Evolutionary conservation across 1,140 invertebrate species (phyloP).

Genomic region (Carposina sasakii): DNA sequence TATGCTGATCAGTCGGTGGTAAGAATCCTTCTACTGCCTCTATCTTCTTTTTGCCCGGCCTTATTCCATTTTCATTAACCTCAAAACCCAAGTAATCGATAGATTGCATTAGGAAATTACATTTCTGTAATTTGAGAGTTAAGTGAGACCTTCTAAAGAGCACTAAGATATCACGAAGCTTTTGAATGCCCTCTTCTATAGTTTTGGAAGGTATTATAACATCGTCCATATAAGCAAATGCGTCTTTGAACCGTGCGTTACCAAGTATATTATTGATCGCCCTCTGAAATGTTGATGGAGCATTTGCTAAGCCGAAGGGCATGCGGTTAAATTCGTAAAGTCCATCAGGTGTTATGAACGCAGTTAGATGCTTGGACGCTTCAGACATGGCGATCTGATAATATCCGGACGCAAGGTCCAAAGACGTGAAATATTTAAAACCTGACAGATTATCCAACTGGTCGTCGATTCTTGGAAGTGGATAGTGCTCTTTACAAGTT

Average conservation of each 20-base stretch:
- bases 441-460: not conserved
- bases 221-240: constrained; percentile 24
- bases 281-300: not conserved
- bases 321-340: constrained; percentile 3
- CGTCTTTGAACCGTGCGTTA: not conserved
- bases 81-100: constrained; percentile 24
- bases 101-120: constrained; percentile 16
- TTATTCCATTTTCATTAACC: constrained; percentile 7
- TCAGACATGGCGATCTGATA: not conserved
- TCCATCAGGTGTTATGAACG: not conserved
- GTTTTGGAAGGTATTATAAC: constrained; percentile 12
- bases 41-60: constrained; percentile 3
- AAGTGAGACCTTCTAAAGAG: constrained; percentile 10
- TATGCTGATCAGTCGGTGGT: constrained; percentile 24
- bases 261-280: constrained; percentile 1
- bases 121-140: constrained; percentile 21
- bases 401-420: not conserved
- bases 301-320: too few species aligned
- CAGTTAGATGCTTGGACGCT: not conserved
- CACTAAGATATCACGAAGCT: constrained; percentile 9
- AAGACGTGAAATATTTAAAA: constrained; percentile 3
- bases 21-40: not conserved
- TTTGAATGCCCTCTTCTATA: constrained; percentile 13
- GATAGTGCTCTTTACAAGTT: not conserved
- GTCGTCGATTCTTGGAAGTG: constrained; percentile 1